Base-by-base conservation (phyloP, 2,797 vertebrate genomes). In the Catostomus latipinnis region DNA sequence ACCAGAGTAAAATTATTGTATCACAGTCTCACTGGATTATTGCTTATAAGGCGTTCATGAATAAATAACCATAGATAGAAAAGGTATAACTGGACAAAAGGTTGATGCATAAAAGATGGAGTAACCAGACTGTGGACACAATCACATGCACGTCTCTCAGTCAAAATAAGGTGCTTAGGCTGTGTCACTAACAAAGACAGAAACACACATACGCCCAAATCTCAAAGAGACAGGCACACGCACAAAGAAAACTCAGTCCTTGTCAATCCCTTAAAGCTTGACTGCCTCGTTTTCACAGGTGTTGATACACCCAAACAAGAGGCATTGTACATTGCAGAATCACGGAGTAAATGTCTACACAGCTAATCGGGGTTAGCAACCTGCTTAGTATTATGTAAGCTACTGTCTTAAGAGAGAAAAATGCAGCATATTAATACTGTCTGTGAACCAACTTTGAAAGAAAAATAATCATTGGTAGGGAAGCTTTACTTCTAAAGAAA, bases 191-290 rank as follows among this genome's bases (percentile, higher is more conserved):
- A 82, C 77, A 84, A 71, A 71, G 82, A 82, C 80, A 87, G 84
- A 87, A 77, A 84, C 78, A 81, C 69, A 79, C 74, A 46, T 61
- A 78, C 83, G 82, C 67, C 74, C 87, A 88, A 88, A 76, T 67
- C 86, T 89, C 81, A 49, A 43, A 76, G 81, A 80, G 58, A 79
- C 83, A 86, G 88, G 88, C 86, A 82, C 85, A 80, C 83, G 69
- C 82, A 86, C 82, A 88, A 82, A 85, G 68, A 76, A 77, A 83
- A 53, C 53, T 50, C 54, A 11, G 82, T 85, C 82, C 91, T 92
- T 93, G 92, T 93, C 91, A 91, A 87, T 81, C 83, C 74, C 12
- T 81, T 85, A 81, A 91, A 91, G 90, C 88, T 90, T 91, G 85
- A 89, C 84, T 88, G 76, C 58, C 77, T 74, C 65, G 83, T 87